A percentile compares a stretch with the other conserved stretches of the same genome.
phyloP scores from a whole-genome alignment of 1,140 invertebrate species.

The Drosophila setifemur region DNA sequence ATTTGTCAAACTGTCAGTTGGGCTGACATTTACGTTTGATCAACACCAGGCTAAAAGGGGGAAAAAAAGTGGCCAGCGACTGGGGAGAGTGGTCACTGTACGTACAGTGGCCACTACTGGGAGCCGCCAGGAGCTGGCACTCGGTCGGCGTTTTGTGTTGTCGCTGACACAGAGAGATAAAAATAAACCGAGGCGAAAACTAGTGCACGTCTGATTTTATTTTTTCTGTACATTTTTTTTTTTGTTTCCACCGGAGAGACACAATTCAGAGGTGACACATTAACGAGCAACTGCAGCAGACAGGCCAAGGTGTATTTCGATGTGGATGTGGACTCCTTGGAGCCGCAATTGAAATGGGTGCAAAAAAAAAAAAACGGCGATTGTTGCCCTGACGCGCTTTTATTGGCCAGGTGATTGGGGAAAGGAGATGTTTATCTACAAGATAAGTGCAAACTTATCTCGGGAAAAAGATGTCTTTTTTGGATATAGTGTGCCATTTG shows the following conservation, averaged over 20 bases:
- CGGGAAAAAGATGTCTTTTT: slow-evolving; percentile 5
- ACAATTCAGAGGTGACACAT: slow-evolving; percentile 23
- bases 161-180: slow-evolving; percentile 72
- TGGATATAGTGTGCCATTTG: not conserved
- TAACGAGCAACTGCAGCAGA: slow-evolving; percentile 7
- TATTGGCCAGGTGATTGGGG: slow-evolving; percentile 44
- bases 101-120: slow-evolving; percentile 52
- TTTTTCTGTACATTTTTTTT: not conserved
- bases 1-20: slow-evolving; percentile 80
- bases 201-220: slow-evolving; percentile 51
- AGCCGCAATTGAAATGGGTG: not conserved
- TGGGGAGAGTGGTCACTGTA: slow-evolving; percentile 35
- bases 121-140: slow-evolving; percentile 53
- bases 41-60: slow-evolving; percentile 54
- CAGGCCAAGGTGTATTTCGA: slow-evolving; percentile 33
- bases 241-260: slow-evolving; percentile 18
- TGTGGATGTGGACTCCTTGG: slow-evolving; percentile 1
- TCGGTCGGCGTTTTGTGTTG: slow-evolving; percentile 59
- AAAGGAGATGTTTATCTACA: slow-evolving; percentile 24
- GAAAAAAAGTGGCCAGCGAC: slow-evolving; percentile 1
- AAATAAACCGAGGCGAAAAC: slow-evolving; percentile 61
- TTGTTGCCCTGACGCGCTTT: slow-evolving; percentile 65
- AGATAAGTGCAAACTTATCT: slow-evolving; percentile 1
- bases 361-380: not conserved
- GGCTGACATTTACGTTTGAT: slow-evolving; percentile 78